phyloP scores from a whole-genome alignment of 2,113 vertebrate genomes.

The Dicerorhinus sumatrensis region DNA sequence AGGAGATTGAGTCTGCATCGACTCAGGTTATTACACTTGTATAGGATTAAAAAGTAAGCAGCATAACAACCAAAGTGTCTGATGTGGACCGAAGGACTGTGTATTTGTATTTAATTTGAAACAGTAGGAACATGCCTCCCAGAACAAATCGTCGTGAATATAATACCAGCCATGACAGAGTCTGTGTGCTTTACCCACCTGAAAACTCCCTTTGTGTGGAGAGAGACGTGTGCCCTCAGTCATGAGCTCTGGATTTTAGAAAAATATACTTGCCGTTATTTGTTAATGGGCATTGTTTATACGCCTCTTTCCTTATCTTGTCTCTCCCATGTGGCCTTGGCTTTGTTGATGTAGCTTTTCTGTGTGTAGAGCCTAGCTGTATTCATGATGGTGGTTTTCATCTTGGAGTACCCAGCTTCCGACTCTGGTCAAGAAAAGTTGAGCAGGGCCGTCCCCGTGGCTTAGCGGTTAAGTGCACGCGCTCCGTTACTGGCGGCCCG shows the following conservation, averaged over 20 bases:
- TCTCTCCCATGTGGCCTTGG: not conserved
- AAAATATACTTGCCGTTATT: not conserved
- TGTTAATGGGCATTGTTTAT: not conserved
- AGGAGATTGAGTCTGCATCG: slow-evolving; percentile 20
- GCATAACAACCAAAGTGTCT: not conserved
- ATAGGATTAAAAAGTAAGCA: slow-evolving; percentile 50
- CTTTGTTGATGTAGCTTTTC: not conserved
- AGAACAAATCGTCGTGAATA: slow-evolving; percentile 14
- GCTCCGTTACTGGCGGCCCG: no score
- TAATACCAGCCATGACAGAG: not conserved
- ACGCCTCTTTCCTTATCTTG: not conserved
- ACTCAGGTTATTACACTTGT: slow-evolving; percentile 7
- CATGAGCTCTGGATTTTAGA: not conserved
- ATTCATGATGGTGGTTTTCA: slow-evolving; percentile 18
- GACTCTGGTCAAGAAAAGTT: not conserved
- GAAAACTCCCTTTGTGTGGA: not conserved
- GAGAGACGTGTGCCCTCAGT: not conserved
- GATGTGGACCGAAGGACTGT: not conserved
- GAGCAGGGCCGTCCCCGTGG: not conserved
- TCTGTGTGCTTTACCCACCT: not conserved
- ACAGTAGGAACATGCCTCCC: not conserved
- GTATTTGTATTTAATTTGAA: slow-evolving; percentile 65
- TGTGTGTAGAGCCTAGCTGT: not conserved
- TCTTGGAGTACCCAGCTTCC: not conserved
- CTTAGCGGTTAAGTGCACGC: no score